Percentiles rank a stretch among this genome's conserved stretches.
Evolutionary conservation across 92 coral and sea anemone species (phyloP).

Genomic region (Epizoanthus scotinus): DNA sequence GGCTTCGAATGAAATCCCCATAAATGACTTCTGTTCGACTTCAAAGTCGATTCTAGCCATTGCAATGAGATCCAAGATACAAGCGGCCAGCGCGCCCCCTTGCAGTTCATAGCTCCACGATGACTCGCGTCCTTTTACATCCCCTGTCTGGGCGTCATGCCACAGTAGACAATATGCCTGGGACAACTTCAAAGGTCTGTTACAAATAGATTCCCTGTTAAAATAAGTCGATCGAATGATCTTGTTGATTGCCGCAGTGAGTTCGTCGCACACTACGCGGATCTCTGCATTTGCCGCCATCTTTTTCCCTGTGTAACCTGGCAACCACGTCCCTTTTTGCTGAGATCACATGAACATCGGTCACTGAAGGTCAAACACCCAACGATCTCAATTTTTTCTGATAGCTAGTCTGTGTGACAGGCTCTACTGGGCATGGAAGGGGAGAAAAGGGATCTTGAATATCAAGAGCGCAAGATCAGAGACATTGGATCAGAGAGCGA

Average conservation of each 20-base stretch:
- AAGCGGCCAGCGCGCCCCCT: slow-evolving; percentile 37
- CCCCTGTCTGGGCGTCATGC: slow-evolving; percentile 43
- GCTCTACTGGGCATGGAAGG: too few relatives aligned
- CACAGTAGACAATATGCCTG: slow-evolving; percentile 39
- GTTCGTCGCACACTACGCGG: slow-evolving; percentile 38
- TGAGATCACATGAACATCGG: too few relatives aligned
- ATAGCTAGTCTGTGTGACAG: too few relatives aligned
- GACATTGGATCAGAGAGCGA: too few relatives aligned
- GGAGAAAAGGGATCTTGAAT: too few relatives aligned
- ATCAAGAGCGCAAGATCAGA: too few relatives aligned
- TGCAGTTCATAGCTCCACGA: slow-evolving; percentile 40
- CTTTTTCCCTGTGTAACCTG: slow-evolving; percentile 41
- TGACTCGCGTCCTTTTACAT: slow-evolving; percentile 39
- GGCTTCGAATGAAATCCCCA: slow-evolving; percentile 33
- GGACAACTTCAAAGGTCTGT: slow-evolving; percentile 33
- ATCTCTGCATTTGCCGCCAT: slow-evolving; percentile 48
- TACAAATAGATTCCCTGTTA: slow-evolving; percentile 1
- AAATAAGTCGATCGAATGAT: slow-evolving; percentile 34
- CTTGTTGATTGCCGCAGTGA: slow-evolving; percentile 25
- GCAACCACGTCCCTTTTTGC: slow-evolving; percentile 16
- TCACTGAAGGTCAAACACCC: too few relatives aligned
- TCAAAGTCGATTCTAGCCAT: slow-evolving; percentile 30
- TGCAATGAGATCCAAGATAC: slow-evolving; percentile 26
- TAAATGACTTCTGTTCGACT: slow-evolving; percentile 35
- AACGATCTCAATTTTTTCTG: too few relatives aligned